Percentiles rank a stretch among this genome's conserved stretches.
phyloP scores from a whole-genome alignment of 2,113 vertebrate genomes.

The Bos javanicus region DNA sequence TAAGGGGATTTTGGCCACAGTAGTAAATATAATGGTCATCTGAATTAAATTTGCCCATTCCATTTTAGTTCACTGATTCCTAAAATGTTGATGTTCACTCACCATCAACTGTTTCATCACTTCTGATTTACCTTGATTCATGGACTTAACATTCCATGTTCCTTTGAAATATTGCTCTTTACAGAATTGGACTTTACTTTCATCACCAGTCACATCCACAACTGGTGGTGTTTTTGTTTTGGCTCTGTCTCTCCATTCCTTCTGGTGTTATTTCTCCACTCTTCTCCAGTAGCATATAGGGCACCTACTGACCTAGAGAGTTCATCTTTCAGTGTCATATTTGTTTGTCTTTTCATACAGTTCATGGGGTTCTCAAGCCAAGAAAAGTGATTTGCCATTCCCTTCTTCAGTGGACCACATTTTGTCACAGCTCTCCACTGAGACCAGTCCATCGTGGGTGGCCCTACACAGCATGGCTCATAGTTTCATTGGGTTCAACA shows the following conservation, averaged over 20 bases:
- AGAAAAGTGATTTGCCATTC: not conserved
- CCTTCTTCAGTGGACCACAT: rapidly evolving
- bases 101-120: not conserved
- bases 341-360: not conserved
- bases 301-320: rapidly evolving
- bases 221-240: not conserved
- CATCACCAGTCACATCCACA: not conserved
- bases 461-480: not conserved
- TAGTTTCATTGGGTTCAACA: not conserved
- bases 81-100: not conserved
- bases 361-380: not conserved
- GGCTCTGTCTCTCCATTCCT: not conserved
- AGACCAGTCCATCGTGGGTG: not conserved
- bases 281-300: not conserved
- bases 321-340: not conserved
- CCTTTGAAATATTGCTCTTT: not conserved
- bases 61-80: not conserved
- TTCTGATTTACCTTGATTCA: not conserved
- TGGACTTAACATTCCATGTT: not conserved
- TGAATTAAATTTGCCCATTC: not conserved
- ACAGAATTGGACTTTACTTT: not conserved
- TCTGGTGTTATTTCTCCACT: not conserved
- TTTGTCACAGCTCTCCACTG: not conserved
- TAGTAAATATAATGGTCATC: not conserved
- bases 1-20: not conserved